These are phyloP conservation scores for Sialia sialis DNA, from an alignment of 2,113 vertebrate species.

Conservation along the genomic window DNA sequence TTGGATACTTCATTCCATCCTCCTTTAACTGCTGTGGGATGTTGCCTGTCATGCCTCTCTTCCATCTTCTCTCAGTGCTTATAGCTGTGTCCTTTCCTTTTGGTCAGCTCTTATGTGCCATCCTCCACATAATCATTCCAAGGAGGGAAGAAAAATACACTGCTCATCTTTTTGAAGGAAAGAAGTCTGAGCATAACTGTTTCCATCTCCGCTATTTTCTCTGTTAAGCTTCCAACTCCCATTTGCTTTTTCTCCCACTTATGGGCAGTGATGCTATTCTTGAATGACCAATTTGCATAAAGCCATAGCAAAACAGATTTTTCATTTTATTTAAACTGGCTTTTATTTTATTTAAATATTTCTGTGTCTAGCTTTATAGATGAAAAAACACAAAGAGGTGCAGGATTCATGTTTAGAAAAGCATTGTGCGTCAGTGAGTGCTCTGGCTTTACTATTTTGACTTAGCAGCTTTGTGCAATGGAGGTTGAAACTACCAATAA, in stretches of 20 bases:
- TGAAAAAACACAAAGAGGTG: neutral
- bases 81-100: neutral
- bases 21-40: neutral
- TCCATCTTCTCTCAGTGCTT: neutral
- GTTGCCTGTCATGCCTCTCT: neutral
- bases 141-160: neutral
- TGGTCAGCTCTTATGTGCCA: neutral
- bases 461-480: constrained; percentile 8
- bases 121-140: neutral
- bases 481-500: constrained; percentile 44
- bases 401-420: neutral
- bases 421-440: neutral
- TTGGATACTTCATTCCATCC: neutral
- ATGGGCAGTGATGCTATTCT: neutral
- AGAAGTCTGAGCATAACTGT: neutral
- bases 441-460: neutral
- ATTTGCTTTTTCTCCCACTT: neutral
- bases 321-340: neutral
- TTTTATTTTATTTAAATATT: neutral
- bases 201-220: neutral
- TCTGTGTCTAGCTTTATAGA: neutral
- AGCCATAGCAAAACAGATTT: neutral
- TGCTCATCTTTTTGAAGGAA: neutral
- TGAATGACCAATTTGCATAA: neutral
- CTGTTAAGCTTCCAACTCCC: neutral